Conservation (phyloP, 2,888 invertebrate species). For the Lithophane semibrunnea region DNA sequence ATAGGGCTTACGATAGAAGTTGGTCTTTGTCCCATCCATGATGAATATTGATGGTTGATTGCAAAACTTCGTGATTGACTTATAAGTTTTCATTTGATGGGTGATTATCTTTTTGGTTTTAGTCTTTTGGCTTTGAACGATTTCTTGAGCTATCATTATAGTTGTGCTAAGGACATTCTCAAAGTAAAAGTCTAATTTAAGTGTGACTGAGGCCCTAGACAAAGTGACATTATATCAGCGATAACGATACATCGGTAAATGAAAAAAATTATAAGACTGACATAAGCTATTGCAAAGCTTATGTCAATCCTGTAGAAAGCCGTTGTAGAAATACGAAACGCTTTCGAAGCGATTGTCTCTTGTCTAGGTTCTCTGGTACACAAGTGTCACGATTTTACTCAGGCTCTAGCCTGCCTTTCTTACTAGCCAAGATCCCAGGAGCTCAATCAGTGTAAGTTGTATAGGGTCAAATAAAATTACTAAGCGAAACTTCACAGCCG, state of each 20-base stretch:
- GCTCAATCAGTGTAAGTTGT: neutral
- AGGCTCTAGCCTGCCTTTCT: neutral
- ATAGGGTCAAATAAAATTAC: too few relatives aligned
- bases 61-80: slow-evolving; percentile 52
- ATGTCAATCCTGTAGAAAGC: too few relatives aligned
- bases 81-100: slow-evolving; percentile 43
- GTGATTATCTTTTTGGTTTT: slow-evolving; percentile 20
- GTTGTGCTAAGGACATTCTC: neutral
- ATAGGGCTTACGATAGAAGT: slow-evolving; percentile 55
- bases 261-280: too few relatives aligned
- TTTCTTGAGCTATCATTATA: neutral
- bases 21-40: slow-evolving; percentile 61
- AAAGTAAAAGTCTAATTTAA: neutral
- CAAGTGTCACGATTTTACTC: neutral
- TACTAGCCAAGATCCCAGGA: neutral
- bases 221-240: too few relatives aligned
- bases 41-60: slow-evolving; percentile 66
- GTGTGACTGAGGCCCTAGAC: too few relatives aligned
- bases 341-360: too few relatives aligned
- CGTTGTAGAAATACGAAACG: too few relatives aligned
- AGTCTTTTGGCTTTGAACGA: neutral
- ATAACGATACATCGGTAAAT: too few relatives aligned
- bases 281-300: too few relatives aligned
- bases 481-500: too few relatives aligned
- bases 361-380: too few relatives aligned